Evolutionary conservation across 2,888 invertebrate species (phyloP), one percentile per base, ranked within the genome.

Genomic region (Zhuqinia jingwanae): DNA sequence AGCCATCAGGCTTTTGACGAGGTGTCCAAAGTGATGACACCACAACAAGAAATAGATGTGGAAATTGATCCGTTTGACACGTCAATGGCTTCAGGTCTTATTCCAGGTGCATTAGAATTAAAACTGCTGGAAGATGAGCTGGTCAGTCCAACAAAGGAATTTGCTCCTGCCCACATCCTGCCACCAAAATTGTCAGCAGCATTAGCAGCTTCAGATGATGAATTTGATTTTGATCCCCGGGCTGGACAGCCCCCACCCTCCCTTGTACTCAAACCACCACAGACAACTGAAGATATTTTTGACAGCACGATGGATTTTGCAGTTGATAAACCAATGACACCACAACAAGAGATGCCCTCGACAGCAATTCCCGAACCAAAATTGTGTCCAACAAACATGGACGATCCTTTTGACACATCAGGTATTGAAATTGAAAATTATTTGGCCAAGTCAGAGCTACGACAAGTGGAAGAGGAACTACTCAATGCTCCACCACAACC

Each of bases 61-160:
- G 93, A 95, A 89, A 92, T 94, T 45, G 97, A 97, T 93, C 97
- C 97, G 0, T 97, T 97, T 91, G 97, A 97, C 92, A 97, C 97
- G 0, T 96, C 96, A 3, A 95, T 94, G 73, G 94, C 95, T 91
- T 27, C 70, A 8, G 81, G 87, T n/a, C 93, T 96, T 60, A 95
- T 94, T 88, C 96, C 96, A 0, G 96, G 96, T 1, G 95, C 94
- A 92, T 95, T 96, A 0, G 96, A 97, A 92, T 92, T 97, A 0
- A 82, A 84, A 91, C 92, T 96, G 22, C 92, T 97, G 0, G 97
- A 96, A 92, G 95, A 95, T 75, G 96, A 97, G 92, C 93, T 97
- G 91, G 93, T 84, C 42, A 68, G 47, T 10, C 65, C 75, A 25
- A 76, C 75, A 10, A 56, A 27, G 2, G 65, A 70, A 36, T n/a